Base-by-base conservation (phyloP, 1,140 invertebrate species). In the Phenacoccus solenopsis region DNA sequence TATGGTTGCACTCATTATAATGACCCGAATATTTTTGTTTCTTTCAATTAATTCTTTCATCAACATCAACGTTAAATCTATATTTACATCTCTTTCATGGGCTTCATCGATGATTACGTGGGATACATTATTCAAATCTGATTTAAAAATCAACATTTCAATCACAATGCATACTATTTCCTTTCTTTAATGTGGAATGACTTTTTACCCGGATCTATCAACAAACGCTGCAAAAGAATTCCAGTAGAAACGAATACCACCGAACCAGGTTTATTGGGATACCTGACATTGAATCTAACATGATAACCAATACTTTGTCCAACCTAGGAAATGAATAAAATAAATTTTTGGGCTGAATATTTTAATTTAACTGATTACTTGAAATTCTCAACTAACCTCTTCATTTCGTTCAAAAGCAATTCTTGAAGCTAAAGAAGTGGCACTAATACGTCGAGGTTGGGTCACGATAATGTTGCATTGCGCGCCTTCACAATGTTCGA, bases 1-100 rank as follows among this genome's bases (percentile, higher is more conserved):
- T 64, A 96, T 79, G 1, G 94, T 96, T 0, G 93, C 93, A 80
- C 92, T 95, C 93, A 96, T 96, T 16, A 96, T 77, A 73, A 96
- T 87, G 0, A 96, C 80, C 80, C 91, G 92, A 12, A 95, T 77
- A 75, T 90, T 85, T 61, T 76, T 83, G 79, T 88, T 89, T 1
- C 84, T 86, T 59, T 83, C 82, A 12, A 95, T 76, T n/a, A 95
- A 78, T 68, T 90, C 90, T 71, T 89, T 86, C 1, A 98, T 83
- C 5, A 97, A 81, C n/a, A 85, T 85, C 76, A 94, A 83, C 1
- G 92, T 79, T 72, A 94, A 85, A 77, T 94, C 91, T 28, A 86
- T 87, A 74, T 88, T 82, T 5, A 85, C 83, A 75, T 87, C 87
- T 59, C 90, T 81, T 78, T 93, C 91, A 74, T 94, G 91, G 69